Conservation (phyloP, 2,888 invertebrate species). For the Sialis fuliginosa region DNA sequence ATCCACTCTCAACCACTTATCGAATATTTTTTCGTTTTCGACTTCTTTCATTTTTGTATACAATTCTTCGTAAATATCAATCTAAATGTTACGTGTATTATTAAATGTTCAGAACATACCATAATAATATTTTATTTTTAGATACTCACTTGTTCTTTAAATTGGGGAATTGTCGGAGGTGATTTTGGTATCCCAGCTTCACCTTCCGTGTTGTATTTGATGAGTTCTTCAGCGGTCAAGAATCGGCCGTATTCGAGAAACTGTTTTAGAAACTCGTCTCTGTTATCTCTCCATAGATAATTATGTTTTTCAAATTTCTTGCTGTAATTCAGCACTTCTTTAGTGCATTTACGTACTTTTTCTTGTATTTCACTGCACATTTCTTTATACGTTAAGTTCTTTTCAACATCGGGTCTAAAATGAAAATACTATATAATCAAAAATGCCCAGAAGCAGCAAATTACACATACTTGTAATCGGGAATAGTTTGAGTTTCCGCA, state of each 20-base stretch:
- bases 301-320: constrained; percentile 45
- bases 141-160: constrained; percentile 46
- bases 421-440: background rate
- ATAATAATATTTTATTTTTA: background rate
- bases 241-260: constrained; percentile 63
- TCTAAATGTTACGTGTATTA: constrained; percentile 28
- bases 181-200: constrained; percentile 22
- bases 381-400: constrained; percentile 17
- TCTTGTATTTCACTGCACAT: constrained; percentile 35
- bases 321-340: constrained; percentile 24
- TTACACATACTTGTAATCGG: constrained; percentile 10
- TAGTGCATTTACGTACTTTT: constrained; percentile 18
- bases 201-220: constrained; percentile 26
- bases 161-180: constrained; percentile 52
- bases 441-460: too few relatives aligned
- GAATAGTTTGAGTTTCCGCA: constrained; percentile 28
- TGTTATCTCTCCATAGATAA: constrained; percentile 67
- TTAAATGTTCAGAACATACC: too few relatives aligned
- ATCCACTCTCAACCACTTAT: constrained; percentile 66
- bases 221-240: constrained; percentile 54
- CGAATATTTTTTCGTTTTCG: constrained; percentile 46
- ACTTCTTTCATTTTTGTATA: constrained; percentile 56
- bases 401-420: constrained; percentile 1
- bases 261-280: constrained; percentile 51
- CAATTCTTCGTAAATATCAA: constrained; percentile 65